Percentiles rank a stretch among this genome's conserved stretches.
Evolutionary conservation across 2,113 vertebrate genomes (phyloP).

Genomic region (Mesitornis unicolor): DNA sequence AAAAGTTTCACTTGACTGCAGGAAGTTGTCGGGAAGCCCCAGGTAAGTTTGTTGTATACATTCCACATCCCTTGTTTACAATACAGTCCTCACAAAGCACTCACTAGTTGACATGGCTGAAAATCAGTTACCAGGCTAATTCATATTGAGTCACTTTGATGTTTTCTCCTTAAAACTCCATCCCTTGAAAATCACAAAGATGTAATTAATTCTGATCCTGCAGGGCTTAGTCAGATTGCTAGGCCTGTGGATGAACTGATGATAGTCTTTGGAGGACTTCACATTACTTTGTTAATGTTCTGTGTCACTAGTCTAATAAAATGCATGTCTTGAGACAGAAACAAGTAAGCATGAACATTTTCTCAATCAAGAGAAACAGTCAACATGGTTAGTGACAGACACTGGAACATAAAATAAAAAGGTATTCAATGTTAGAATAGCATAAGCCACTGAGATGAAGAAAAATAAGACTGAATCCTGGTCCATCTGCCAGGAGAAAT

Average conservation of each 20-base stretch:
- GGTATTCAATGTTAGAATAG: not conserved
- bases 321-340: not conserved
- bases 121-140: not conserved
- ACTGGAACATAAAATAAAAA: not conserved
- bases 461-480: not conserved
- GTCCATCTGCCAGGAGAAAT: not conserved
- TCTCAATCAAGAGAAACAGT: not conserved
- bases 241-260: not conserved
- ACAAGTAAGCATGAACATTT: not conserved
- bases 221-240: not conserved
- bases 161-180: not conserved
- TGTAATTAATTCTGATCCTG: not conserved
- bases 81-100: not conserved
- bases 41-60: not conserved
- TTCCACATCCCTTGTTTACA: not conserved
- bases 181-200: not conserved
- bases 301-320: not conserved
- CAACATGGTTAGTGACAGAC: not conserved
- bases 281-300: not conserved
- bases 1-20: not conserved
- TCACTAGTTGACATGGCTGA: not conserved
- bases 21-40: not conserved
- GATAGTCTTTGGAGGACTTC: not conserved
- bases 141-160: not conserved
- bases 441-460: not conserved